Percentiles rank a stretch among this genome's conserved stretches.
Conservation (phyloP, 2,113 vertebrate genomes). For the Phrynosoma platyrhinos region DNA sequence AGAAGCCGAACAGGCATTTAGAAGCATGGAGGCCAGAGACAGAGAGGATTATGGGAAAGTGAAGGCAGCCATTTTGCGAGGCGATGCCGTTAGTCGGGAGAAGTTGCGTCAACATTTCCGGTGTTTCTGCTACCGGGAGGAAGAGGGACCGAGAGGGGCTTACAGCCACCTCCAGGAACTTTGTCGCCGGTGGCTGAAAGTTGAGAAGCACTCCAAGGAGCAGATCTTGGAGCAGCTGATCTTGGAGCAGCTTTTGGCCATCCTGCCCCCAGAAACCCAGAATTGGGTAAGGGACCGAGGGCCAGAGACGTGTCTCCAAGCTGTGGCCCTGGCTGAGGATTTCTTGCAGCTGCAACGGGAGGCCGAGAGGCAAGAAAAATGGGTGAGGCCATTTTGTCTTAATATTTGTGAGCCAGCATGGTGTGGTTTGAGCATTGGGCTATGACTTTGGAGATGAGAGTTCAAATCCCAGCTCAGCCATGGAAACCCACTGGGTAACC, state of each 20-base stretch:
- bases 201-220: slow-evolving; percentile 30
- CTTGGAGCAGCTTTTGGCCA: neutral
- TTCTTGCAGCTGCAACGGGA: slow-evolving; percentile 4
- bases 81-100: slow-evolving; percentile 55
- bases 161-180: neutral
- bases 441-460: too few species aligned
- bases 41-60: slow-evolving; percentile 51
- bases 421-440: too few species aligned
- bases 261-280: neutral
- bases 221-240: slow-evolving; percentile 24
- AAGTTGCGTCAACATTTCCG: slow-evolving; percentile 69
- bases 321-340: neutral
- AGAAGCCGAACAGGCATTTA: neutral
- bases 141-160: slow-evolving; percentile 62
- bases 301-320: neutral
- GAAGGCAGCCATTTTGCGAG: slow-evolving; percentile 64
- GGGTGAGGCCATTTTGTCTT: neutral
- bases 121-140: slow-evolving; percentile 71
- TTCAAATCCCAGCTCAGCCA: too few species aligned
- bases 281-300: neutral
- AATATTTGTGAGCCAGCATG: too few species aligned
- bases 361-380: neutral
- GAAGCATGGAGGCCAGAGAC: neutral
- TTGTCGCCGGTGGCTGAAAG: slow-evolving; percentile 9
- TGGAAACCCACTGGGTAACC: neutral